Conservation (phyloP, 2,113 vertebrate genomes). For the Halichoeres trimaculatus region DNA sequence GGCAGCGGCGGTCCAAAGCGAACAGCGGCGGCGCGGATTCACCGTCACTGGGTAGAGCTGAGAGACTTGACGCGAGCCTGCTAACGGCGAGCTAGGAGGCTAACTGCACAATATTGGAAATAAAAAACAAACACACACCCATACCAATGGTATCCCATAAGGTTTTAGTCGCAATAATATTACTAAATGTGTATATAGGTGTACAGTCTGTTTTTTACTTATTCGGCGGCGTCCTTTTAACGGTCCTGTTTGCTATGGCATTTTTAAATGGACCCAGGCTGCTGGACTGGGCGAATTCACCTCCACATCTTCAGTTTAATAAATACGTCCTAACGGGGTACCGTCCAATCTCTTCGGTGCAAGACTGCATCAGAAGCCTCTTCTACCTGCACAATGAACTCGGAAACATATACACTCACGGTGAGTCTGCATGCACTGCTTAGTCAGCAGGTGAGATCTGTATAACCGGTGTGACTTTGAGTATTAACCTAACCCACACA, state of each 20-base stretch:
- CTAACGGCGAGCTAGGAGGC: constrained; percentile 59
- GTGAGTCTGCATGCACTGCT: constrained; percentile 78
- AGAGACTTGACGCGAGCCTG: constrained; percentile 36
- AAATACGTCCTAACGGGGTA: constrained; percentile 93
- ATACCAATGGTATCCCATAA: constrained; percentile 74
- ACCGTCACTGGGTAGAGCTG: constrained; percentile 47
- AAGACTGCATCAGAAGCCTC: constrained; percentile 90
- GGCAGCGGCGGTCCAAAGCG: constrained; percentile 49
- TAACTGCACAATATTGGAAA: constrained; percentile 43
- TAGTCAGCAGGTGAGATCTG: constrained; percentile 34
- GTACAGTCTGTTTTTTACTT: constrained; percentile 77
- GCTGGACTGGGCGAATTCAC: constrained; percentile 92
- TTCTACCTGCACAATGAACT: constrained; percentile 96
- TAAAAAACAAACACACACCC: constrained; percentile 23
- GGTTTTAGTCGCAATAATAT: constrained; percentile 73
- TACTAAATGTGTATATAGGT: constrained; percentile 76
- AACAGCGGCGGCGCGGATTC: constrained; percentile 55
- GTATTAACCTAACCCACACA: constrained; percentile 1
- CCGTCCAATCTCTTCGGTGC: constrained; percentile 89
- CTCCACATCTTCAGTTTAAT: constrained; percentile 94
- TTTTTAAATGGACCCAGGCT: constrained; percentile 89
- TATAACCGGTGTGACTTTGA: constrained; percentile 10
- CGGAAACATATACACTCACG: constrained; percentile 94
- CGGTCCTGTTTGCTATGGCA: constrained; percentile 84
- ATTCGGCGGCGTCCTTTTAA: constrained; percentile 75